Evolutionary conservation across 53 echinoderm and acorn worm species (phyloP).

Genomic region (Stichopus horrens): DNA sequence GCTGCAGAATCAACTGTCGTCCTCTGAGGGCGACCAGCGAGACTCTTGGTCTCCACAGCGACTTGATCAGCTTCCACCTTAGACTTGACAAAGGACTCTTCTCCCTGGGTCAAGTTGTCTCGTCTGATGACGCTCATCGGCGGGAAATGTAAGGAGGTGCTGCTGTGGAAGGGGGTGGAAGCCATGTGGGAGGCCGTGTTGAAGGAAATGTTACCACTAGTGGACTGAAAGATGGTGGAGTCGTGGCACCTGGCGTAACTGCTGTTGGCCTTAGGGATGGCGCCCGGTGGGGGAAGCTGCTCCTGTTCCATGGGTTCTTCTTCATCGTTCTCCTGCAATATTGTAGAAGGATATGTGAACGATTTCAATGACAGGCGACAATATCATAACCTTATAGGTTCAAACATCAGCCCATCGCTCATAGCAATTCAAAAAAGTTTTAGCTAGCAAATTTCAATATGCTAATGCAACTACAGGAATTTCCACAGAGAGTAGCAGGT

Average conservation of each 20-base stretch:
- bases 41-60: neutral
- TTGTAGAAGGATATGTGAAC: too few relatives aligned
- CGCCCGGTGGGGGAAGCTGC: neutral
- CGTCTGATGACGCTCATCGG: slow-evolving; percentile 90
- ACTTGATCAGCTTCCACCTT: neutral
- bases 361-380: too few relatives aligned
- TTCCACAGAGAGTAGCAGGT: too few relatives aligned
- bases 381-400: too few relatives aligned
- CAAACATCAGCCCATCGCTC: too few relatives aligned
- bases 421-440: too few relatives aligned
- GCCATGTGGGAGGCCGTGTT: slow-evolving; percentile 87
- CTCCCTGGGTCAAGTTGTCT: neutral
- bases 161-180: slow-evolving; percentile 82
- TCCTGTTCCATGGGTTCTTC: slow-evolving; percentile 50
- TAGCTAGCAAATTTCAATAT: too few relatives aligned
- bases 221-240: slow-evolving; percentile 48
- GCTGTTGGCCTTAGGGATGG: slow-evolving; percentile 21
- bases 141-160: slow-evolving; percentile 52
- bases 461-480: too few relatives aligned
- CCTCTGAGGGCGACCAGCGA: slow-evolving; percentile 3
- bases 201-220: slow-evolving; percentile 64
- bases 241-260: slow-evolving; percentile 44
- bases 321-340: neutral
- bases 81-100: slow-evolving; percentile 12
- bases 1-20: neutral